Evolutionary conservation across 2,113 vertebrate genomes (phyloP), one percentile per base, ranked within the genome.

Genomic region (Syrrhaptes paradoxus): DNA sequence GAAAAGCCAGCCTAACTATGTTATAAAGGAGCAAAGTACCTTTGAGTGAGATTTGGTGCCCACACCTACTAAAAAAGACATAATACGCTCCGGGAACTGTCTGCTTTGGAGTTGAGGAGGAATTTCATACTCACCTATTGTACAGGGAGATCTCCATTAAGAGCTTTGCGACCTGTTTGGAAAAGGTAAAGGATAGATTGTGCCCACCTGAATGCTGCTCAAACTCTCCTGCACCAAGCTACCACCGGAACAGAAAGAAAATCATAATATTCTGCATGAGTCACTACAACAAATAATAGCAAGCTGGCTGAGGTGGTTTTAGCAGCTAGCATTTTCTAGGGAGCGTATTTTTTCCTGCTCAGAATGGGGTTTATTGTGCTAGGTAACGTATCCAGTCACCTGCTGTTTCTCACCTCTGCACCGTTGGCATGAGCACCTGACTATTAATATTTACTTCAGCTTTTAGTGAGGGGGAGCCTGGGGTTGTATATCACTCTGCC

Each of bases 321-420:
- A 84, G 29, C 32, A 66, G 18, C 29, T 49, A 20, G 15, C 25
- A 5, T 70, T 96, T 90, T 80, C 49, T 49, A 93, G 9, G 18
- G 13, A 1, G 1, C 5, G 22, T 51, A 32, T 17, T 13, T 63
- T 68, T 77, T 57, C 38, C 73, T 81, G 11, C 41, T 88, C 31
- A 91, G 76, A 86, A 72, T 57, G 26, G 21, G 5, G 4, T 80
- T 79, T 83, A 31, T 84, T 88, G 43, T 83, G 17, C 19, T 21
- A 74, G 46, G 38, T 20, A 70, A 16, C 21, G 32, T 52, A 59
- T 25, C 28, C 32, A 41, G 26, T 49, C 79, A 88, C 85, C 55
- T 93, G 48, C 52, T 81, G 21, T 91, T 93, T 96, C 65, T 89
- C 79, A 68, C 73, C 68, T 92, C 73, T 67, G 57, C n/a, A 32